phyloP scores from a whole-genome alignment of 2,113 vertebrate species.

The Cisticola juncidis region DNA sequence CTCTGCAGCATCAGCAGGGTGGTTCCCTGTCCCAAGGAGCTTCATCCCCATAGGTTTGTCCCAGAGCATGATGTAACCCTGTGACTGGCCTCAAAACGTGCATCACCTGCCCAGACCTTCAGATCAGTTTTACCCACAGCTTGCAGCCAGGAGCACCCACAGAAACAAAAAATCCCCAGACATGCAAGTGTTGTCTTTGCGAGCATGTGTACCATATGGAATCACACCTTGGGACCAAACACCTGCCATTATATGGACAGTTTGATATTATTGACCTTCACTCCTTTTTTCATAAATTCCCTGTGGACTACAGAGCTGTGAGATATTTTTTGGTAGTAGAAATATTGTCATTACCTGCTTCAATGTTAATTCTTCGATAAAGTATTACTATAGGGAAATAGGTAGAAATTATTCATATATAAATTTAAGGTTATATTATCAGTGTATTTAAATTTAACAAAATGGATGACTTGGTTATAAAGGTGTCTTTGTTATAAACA shows the following conservation, averaged over 20 bases:
- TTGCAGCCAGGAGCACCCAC: background rate
- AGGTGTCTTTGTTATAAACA: background rate
- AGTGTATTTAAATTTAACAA: background rate
- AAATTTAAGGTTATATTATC: background rate
- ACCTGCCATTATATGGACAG: accelerated
- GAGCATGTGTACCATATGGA: background rate
- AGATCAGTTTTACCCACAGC: background rate
- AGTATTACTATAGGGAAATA: background rate
- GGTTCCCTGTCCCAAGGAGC: background rate
- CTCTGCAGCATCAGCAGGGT: accelerated
- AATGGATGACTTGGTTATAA: background rate
- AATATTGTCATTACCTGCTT: background rate
- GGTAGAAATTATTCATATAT: background rate
- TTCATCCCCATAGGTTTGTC: background rate
- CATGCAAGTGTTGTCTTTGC: background rate
- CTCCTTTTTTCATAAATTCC: background rate
- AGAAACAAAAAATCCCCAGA: background rate
- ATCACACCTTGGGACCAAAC: background rate
- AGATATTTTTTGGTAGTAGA: background rate
- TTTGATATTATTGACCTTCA: background rate
- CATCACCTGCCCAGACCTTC: background rate
- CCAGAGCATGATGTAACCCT: accelerated
- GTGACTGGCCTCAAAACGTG: background rate
- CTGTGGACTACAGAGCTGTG: background rate
- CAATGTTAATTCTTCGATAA: background rate